These are phyloP conservation scores for Knipowitschia caucasica DNA, from an alignment of 2,797 vertebrate genomes.

Conservation along the genomic window DNA sequence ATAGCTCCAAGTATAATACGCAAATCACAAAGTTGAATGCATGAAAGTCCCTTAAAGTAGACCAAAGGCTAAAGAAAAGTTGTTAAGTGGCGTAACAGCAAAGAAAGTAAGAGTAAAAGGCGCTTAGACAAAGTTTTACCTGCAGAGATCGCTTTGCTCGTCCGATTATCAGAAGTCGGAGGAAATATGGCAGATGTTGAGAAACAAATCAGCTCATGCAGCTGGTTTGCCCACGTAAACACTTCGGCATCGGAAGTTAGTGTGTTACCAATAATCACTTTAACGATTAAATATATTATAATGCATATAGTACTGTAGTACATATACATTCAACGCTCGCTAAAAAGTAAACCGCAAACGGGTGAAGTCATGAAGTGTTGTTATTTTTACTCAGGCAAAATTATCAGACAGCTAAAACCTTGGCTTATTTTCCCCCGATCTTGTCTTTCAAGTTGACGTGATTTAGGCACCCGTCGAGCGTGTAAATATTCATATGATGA, in stretches of 20 bases:
- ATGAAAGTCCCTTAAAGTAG: background rate
- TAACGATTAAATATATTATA: background rate
- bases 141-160: constrained; percentile 38
- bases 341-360: background rate
- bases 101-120: accelerated
- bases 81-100: too few relatives aligned
- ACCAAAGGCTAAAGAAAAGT: background rate
- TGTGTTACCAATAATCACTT: background rate
- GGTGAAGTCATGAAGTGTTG: constrained; percentile 12
- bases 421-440: background rate
- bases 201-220: constrained; percentile 38
- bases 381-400: constrained; percentile 57
- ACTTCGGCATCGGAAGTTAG: background rate
- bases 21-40: background rate
- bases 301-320: background rate
- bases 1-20: too few relatives aligned
- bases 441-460: background rate
- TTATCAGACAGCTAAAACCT: constrained; percentile 28
- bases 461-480: too few relatives aligned
- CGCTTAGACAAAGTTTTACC: constrained; percentile 55
- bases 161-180: constrained; percentile 26
- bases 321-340: accelerated
- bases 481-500: too few relatives aligned
- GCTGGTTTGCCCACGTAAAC: constrained; percentile 44
- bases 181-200: constrained; percentile 54